Conservation (phyloP, 2,797 vertebrate species). For the Myripristis jacobus region DNA sequence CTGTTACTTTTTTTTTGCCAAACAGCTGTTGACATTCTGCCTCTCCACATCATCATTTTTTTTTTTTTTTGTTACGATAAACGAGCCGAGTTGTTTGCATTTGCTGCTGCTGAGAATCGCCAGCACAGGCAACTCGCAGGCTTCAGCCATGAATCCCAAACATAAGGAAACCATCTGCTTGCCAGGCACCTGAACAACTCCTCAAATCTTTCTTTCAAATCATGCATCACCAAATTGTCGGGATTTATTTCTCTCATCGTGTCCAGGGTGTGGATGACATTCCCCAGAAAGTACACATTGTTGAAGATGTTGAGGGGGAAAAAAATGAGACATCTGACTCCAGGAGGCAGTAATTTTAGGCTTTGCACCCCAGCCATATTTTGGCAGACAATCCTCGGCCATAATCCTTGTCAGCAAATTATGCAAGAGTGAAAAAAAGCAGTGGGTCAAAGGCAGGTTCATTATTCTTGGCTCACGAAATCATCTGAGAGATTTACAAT, state of each 20-base stretch:
- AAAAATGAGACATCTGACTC: no score
- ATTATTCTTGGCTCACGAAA: background rate
- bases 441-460: background rate
- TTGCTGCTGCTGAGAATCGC: no score
- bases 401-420: background rate
- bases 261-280: background rate
- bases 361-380: no score
- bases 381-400: no score
- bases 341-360: no score
- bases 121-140: background rate
- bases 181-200: background rate
- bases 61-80: slow-evolving; percentile 11
- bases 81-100: slow-evolving; percentile 23
- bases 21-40: background rate
- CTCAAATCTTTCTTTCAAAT: background rate
- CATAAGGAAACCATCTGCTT: slow-evolving; percentile 1
- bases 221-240: background rate
- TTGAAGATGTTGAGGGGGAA: no score
- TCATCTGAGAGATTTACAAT: background rate
- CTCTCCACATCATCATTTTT: slow-evolving; percentile 4
- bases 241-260: background rate
- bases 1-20: background rate
- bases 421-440: background rate
- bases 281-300: no score
- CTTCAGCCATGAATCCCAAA: slow-evolving; percentile 1